Evolutionary conservation across 2,113 vertebrate genomes (phyloP), one percentile per base, ranked within the genome.

Genomic region (Eupsittula cactorum): DNA sequence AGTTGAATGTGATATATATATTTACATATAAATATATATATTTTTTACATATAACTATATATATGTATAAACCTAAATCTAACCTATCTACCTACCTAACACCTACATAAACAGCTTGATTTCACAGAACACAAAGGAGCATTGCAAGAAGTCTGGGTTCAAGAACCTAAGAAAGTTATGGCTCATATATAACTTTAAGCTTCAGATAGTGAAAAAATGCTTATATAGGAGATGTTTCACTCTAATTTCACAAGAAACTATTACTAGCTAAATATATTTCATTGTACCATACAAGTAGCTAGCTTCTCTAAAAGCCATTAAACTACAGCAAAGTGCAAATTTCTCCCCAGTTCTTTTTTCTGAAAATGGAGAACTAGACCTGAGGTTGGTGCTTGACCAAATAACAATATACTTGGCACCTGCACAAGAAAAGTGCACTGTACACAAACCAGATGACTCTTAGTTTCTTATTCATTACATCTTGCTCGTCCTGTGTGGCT

Each of bases 381-480:
- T 23, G 37, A 83, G 68, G 74, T 65, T 92, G 80, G 74, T 49
- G n/a, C 91, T 92, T 91, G 83, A 94, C 80, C 86, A 95, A 93
- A 69, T 77, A 95, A 92, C 39, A 91, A 14, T 35, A 77, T 50
- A 44, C 59, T 79, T 50, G 44, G 63, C 91, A 95, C 4, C 59
- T 91, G 89, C 69, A 89, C 69, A 52, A 95, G 79, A 64, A 94
- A 95, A 90, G 49, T 15, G 33, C 71, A 75, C 62, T 42, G 47
- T 65, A 85, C 78, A 82, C 84, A 83, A 90, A 95, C 77, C 44
- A 57, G 49, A 78, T 39, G 80, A 90, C 86, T 93, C 87, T 70
- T 47, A 80, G 68, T 60, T 94, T 93, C 71, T 90, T 96, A 49
- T 46, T 96, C 82, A 86, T 95, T 94, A 93, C 62, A 93, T 67